A percentile compares a stretch with the other conserved stretches of the same genome.
These are phyloP conservation scores for Siniperca chuatsi DNA, from an alignment of 2,113 vertebrate species.

Conservation along the genomic window DNA sequence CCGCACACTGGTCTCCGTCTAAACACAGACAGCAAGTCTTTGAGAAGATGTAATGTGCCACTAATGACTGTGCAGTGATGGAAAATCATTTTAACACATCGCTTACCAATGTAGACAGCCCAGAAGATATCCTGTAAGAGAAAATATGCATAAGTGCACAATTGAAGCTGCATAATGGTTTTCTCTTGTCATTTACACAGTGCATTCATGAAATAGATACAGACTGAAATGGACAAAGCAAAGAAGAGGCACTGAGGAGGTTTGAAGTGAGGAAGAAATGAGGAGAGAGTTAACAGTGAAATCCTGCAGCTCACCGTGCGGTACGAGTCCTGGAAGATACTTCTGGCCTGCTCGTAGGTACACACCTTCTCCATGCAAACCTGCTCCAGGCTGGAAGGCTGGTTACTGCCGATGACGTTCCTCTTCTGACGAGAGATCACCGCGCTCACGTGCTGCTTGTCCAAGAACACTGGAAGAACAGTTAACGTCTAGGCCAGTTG, in stretches of 20 bases:
- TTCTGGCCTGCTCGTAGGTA: conserved; percentile 90
- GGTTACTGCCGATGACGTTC: conserved; percentile 33
- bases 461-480: conserved; percentile 79
- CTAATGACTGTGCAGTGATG: conserved; percentile 1
- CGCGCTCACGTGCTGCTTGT: conserved; percentile 75
- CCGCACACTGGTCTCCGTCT: conserved; percentile 87
- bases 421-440: conserved; percentile 82
- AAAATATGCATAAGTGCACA: conserved; percentile 38
- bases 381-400: conserved; percentile 84
- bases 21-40: conserved; percentile 1
- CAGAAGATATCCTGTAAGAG: conserved; percentile 86
- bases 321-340: conserved; percentile 87
- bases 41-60: not conserved
- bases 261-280: not conserved
- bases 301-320: conserved; percentile 83
- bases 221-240: not conserved
- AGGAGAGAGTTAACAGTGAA: not conserved
- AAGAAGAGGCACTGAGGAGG: not conserved
- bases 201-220: not conserved
- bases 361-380: conserved; percentile 89
- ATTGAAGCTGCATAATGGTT: not conserved
- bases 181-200: not conserved
- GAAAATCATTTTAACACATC: conserved; percentile 2
- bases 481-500: not conserved
- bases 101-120: conserved; percentile 87